Evolutionary conservation across 1,140 invertebrate species (phyloP), one percentile per base, ranked within the genome.

Genomic region (Ceratina calcarata): DNA sequence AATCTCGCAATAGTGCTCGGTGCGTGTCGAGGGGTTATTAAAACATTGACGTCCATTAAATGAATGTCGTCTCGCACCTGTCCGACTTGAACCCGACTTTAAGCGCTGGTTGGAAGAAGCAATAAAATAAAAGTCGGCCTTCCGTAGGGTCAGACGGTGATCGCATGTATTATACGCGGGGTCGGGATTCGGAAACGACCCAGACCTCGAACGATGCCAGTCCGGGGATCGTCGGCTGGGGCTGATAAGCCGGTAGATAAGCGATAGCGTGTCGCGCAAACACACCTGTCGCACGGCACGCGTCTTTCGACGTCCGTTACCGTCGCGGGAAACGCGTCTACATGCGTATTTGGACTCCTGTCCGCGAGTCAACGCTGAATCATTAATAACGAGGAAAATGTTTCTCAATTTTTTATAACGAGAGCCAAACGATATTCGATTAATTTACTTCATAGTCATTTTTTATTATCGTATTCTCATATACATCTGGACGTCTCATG

Each of bases 221-320:
- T 10, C 16, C n/a, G 37, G 57, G 55, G n/a, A 32, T 51, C 18
- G 24, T 68, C 53, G 64, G 15, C 13, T n/a, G 6, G 53, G 3
- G 0, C 4, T 24, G 76, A 78, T 78, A 78, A 72, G 67, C 27
- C 20, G 45, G 57, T 45, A 55, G 76, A 78, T 78, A 71, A 55
- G 32, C 49, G 75, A 15, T 60, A 32, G 16, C 27, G 24, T 7
- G 68, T n/a, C 64, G 64, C 55, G 65, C 65, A 45, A 22, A 69
- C 75, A 37, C 76, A 78, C 76, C 76, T 78, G 76, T 78, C 76
- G 45, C 55, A 32, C 27, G 60, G 60, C 76, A 72, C 76, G 68
- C 51, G 76, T 57, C 18, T 45, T 16, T 57, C 27, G 57, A 8
- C 68, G 68, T 60, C 76, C 76, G 76, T 78, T 78, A 55, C 7